Evolutionary conservation across 2,797 vertebrate genomes (phyloP), one percentile per base, ranked within the genome.

Genomic region (Rhinichthys osculus): DNA sequence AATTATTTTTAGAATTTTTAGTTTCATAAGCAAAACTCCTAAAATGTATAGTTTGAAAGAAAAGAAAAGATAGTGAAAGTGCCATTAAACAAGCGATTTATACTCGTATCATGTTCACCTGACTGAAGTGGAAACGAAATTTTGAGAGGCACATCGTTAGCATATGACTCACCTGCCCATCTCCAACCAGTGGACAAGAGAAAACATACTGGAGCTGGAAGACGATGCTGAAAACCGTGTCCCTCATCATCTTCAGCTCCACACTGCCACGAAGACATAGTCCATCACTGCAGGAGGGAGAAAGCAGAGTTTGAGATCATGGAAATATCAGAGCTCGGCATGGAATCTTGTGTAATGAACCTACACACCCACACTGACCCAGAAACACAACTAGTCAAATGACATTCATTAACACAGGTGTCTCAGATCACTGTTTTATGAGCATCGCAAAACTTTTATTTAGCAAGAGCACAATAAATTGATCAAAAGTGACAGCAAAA

Each of bases 171-270:
- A 99, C 98, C 92, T 95, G 96, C 57, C 94, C 91, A 0, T 96
- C 93, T 0, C 79, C 92, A 35, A 94, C 94, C 0, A 95, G 83
- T 0, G 91, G 85, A 64, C 93, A 89, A 35, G 92, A 96, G 91
- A 98, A 95, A 90, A 97, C 96, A 0, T 96, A 99, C 89, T 99
- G 98, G 87, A 99, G 94, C 93, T 96, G 96, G 90, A 99, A 97
- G 93, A 97, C 83, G 2, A 99, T 77, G 6, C 92, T 91, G 0
- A 97, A 94, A 0, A 95, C 95, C 0, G 90, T 94, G 85, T 98
- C 96, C 82, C 84, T 92, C 81, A 96, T 94, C 96, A 99, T 94
- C 87, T 91, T 93, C 88, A 99, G 94, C 59, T 97, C 96, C 86
- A 99, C 93, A 89, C 92, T 96, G 91, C 97, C 98, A 90, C 96